A percentile compares a stretch with the other conserved stretches of the same genome.
phyloP scores from a whole-genome alignment of 2,797 vertebrate species.

The Pangasius sanitwongsei region DNA sequence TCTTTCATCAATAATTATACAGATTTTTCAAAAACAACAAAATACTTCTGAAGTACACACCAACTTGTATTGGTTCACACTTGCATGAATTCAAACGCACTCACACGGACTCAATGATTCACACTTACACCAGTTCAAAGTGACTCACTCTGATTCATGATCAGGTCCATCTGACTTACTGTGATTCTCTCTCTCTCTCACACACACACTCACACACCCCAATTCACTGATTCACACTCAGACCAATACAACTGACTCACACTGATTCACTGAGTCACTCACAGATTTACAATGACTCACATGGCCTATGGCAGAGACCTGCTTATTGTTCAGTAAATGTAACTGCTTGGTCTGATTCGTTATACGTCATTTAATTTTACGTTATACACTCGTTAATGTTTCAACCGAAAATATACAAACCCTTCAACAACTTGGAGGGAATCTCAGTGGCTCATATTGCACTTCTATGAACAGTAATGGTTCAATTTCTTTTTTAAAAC shows the following conservation, averaged over 20 bases:
- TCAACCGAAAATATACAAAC: not conserved
- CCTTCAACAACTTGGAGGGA: not conserved
- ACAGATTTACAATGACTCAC: not conserved
- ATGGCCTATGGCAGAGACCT: not conserved
- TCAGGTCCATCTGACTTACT: not conserved
- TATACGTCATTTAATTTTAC: too few species aligned
- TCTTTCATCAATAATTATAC: conserved; percentile 30
- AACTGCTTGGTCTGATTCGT: not conserved
- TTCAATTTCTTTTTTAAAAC: not conserved
- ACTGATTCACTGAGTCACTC: not conserved
- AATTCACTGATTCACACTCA: conserved; percentile 8
- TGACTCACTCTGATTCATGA: not conserved
- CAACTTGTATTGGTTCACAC: not conserved
- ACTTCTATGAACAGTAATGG: not conserved
- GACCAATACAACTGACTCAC: not conserved
- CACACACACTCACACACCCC: not conserved
- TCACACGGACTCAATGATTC: conserved; percentile 13
- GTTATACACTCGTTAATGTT: not conserved
- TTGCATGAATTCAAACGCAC: not conserved
- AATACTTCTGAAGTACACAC: conserved; percentile 28
- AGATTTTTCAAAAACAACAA: conserved; percentile 24
- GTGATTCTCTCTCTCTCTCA: not conserved
- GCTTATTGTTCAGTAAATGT: not conserved
- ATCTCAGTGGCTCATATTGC: not conserved
- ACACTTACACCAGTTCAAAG: too few species aligned